A percentile compares a stretch with the other conserved stretches of the same genome.
Evolutionary conservation across 2,888 invertebrate genomes (phyloP).

Genomic region (Cetonia aurata): DNA sequence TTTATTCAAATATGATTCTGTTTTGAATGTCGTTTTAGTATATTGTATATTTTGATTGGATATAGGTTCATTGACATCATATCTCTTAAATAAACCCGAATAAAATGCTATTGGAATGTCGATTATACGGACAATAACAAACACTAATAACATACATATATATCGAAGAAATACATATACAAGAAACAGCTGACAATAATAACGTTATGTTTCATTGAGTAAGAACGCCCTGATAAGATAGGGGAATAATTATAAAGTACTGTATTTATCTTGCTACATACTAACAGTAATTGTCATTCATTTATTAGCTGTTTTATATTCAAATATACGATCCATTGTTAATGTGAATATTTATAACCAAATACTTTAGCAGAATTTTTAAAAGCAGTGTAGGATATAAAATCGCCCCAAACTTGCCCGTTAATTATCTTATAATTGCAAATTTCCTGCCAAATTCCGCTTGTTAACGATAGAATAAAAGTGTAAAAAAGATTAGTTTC

Average conservation of each 20-base stretch:
- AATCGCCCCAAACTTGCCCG: too few species aligned
- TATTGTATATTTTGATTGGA: not conserved
- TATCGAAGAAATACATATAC: not conserved
- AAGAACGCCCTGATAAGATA: slow-evolving; percentile 19
- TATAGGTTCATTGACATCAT: slow-evolving; percentile 14
- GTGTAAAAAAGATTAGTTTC: too few species aligned
- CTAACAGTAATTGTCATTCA: not conserved
- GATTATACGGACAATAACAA: slow-evolving; percentile 6
- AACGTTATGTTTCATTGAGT: slow-evolving; percentile 5
- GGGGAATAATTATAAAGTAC: not conserved
- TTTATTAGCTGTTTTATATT: slow-evolving; percentile 11
- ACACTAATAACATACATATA: slow-evolving; percentile 5
- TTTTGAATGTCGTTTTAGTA: too few species aligned
- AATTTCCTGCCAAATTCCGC: too few species aligned
- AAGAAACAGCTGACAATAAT: not conserved
- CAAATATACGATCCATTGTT: slow-evolving; percentile 10
- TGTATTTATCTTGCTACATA: not conserved
- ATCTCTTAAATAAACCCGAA: not conserved
- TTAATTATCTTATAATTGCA: too few species aligned
- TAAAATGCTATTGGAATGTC: slow-evolving; percentile 10
- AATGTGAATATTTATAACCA: slow-evolving; percentile 8
- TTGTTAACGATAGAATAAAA: too few species aligned
- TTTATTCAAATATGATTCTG: too few species aligned
- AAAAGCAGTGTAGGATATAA: too few species aligned
- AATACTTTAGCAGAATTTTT: too few species aligned